Conservation (phyloP, 92 coral and sea anemone genomes). For the Porites cylindrica region DNA sequence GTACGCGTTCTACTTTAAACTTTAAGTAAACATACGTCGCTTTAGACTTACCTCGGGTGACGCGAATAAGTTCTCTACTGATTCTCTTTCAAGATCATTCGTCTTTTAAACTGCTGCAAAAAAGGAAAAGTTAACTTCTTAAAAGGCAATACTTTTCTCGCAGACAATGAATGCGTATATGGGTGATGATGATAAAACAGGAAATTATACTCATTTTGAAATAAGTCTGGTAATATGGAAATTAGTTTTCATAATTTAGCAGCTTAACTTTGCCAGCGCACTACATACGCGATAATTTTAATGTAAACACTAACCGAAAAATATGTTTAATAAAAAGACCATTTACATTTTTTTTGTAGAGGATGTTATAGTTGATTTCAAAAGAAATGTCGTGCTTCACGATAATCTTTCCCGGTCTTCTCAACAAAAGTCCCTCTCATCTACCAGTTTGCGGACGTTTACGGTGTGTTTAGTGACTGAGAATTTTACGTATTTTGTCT, state of each 20-base stretch:
- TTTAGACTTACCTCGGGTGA: too few species aligned
- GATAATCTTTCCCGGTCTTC: background rate
- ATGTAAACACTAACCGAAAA: constrained; percentile 6
- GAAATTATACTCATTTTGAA: constrained; percentile 9
- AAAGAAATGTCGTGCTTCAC: background rate
- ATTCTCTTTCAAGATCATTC: background rate
- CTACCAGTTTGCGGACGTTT: too few species aligned
- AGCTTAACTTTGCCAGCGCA: constrained; percentile 11
- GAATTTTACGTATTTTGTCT: background rate
- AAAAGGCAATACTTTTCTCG: background rate
- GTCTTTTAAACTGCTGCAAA: background rate
- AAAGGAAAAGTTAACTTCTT: background rate
- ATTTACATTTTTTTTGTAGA: background rate
- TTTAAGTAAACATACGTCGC: too few species aligned
- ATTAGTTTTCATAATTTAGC: constrained; percentile 14
- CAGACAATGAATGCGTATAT: background rate
- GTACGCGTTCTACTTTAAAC: too few species aligned
- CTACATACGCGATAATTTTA: constrained; percentile 23
- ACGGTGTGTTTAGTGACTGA: too few species aligned
- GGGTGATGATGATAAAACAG: background rate
- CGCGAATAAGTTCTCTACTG: background rate
- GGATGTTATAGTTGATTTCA: background rate
- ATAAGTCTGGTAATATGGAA: background rate
- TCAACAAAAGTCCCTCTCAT: background rate
- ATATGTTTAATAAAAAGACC: background rate